Evolutionary conservation across 2,113 vertebrate species (phyloP), one percentile per base, ranked within the genome.

Genomic region (Fukomys damarensis): DNA sequence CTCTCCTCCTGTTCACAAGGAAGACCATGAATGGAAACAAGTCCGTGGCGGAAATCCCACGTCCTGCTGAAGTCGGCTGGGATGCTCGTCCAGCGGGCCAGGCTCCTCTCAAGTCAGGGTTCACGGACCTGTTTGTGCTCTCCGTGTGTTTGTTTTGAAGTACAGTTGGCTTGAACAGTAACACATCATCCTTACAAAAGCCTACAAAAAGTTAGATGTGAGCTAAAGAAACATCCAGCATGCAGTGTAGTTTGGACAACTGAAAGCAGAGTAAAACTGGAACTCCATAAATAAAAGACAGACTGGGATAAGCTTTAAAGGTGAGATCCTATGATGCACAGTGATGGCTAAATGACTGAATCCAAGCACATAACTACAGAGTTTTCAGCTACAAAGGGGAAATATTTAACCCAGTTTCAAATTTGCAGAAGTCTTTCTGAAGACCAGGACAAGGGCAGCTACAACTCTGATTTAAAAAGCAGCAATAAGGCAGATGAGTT

Each of bases 21-120:
- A 41, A 95, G 94, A 94, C 91, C 72, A 52, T 79, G 95, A 96
- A 95, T 95, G 81, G 92, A 93, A 96, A 93, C 72, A 79, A 93
- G 87, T 95, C 97, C 70, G 30, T 86, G 89, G 95, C 83, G 68
- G 52, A 83, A 91, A 79, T 95, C 80, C 95, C 94, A 95, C 72
- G 88, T 94, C 94, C 86, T 79, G 63, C 65, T 86, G 46, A 46
- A 81, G 74, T 19, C 70, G 52, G 35, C 58, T 19, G 32, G 61
- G 93, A 74, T n/a, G 49, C 56, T 83, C 80, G 92, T 66, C 81
- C 32, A 26, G 32, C 6, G 3, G 89, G 46, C 10, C n/a, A n/a
- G 22, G 30, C 56, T 74, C n/a, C 49, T 52, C 52, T 49, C 30
- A 35, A 14, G 41, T 49, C 3, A 8, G 16, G 65, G 52, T 66